phyloP scores from a whole-genome alignment of 2,888 invertebrate species.

The Gryllus longicercus region DNA sequence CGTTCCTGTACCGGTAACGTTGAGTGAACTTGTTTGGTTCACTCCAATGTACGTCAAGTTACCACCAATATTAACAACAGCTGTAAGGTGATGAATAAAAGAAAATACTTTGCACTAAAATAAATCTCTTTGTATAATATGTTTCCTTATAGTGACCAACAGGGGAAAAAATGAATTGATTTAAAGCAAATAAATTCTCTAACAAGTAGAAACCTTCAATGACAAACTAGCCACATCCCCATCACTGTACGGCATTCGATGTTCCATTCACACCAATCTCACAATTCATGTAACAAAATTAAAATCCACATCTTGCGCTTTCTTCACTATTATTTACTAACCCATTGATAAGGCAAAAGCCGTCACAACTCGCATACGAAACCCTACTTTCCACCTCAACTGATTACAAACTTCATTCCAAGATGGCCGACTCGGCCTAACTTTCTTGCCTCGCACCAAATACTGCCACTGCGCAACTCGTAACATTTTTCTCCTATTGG shows the following conservation, averaged over 20 bases:
- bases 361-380: constrained; percentile 39
- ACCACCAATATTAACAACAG: background rate
- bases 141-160: too few species aligned
- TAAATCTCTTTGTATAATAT: too few species aligned
- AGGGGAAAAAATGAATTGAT: background rate
- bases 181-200: constrained; percentile 23
- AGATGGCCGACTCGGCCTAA: constrained; percentile 44
- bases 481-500: constrained; percentile 36
- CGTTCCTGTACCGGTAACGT: background rate
- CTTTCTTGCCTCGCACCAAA: constrained; percentile 41
- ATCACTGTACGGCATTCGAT: background rate
- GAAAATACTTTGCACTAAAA: background rate
- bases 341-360: constrained; percentile 39
- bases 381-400: constrained; percentile 38
- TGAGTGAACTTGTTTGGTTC: background rate
- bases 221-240: constrained; percentile 38
- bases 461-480: constrained; percentile 42
- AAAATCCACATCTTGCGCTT: constrained; percentile 23
- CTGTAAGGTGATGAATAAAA: background rate
- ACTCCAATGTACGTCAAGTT: background rate
- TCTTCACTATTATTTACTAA: constrained; percentile 37
- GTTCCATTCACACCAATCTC: background rate
- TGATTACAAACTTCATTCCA: constrained; percentile 41
- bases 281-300: background rate
- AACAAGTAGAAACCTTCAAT: constrained; percentile 27